These are phyloP conservation scores for Lumbricus terrestris DNA, from an alignment of 2,888 invertebrate genomes.

Conservation along the genomic window DNA sequence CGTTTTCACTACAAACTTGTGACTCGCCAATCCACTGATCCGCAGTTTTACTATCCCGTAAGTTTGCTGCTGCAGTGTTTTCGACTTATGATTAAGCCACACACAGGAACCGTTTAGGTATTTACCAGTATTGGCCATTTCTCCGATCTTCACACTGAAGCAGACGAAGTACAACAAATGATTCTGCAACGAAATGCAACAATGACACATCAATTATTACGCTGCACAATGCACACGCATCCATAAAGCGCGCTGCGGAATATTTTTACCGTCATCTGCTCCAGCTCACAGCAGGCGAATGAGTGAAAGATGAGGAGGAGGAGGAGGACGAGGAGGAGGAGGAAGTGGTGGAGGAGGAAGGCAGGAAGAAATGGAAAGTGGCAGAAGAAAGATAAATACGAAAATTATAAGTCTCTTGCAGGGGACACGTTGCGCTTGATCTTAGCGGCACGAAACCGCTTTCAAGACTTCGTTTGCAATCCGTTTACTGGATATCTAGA, in stretches of 20 bases:
- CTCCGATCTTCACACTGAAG: not conserved
- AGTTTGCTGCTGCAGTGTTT: not conserved
- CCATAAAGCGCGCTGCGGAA: not conserved
- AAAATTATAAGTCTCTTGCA: not conserved
- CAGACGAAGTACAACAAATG: not conserved
- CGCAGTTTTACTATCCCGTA: not conserved
- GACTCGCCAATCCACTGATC: not conserved
- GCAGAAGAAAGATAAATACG: not conserved
- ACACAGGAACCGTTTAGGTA: slow-evolving; percentile 8
- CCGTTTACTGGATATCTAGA: not conserved
- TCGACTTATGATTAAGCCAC: not conserved
- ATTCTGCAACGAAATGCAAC: not conserved
- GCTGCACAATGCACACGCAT: not conserved
- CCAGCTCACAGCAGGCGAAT: not conserved
- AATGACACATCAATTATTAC: slow-evolving; percentile 9
- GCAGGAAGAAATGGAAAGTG: not conserved
- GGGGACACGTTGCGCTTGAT: not conserved
- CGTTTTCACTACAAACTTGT: too few relatives aligned
- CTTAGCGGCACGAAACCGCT: not conserved
- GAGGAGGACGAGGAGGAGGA: too few relatives aligned
- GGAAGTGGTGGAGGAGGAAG: too few relatives aligned
- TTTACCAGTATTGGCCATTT: slow-evolving; percentile 13
- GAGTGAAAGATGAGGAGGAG: not conserved
- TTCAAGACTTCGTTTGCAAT: not conserved
- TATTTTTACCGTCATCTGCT: slow-evolving; percentile 14